Evolutionary conservation across 2,888 invertebrate genomes (phyloP).

Genomic region (Acleris laterana): DNA sequence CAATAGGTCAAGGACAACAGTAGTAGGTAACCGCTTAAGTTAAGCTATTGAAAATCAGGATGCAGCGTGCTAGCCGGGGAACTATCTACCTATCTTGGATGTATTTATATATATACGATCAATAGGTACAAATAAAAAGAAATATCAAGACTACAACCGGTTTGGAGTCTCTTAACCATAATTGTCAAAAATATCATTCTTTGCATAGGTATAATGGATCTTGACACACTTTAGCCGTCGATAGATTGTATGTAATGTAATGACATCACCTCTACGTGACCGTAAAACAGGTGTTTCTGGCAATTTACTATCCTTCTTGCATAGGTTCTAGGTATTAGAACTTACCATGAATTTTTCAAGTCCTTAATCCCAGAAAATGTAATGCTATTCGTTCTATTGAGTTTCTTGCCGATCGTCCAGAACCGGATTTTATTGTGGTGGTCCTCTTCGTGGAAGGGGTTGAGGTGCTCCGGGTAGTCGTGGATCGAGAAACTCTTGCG

Average conservation of each 20-base stretch:
- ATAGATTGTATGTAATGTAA: constrained; percentile 7
- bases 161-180: too few species aligned
- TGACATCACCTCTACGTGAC: constrained; percentile 24
- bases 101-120: not conserved
- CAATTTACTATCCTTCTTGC: constrained; percentile 5
- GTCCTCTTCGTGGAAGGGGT: constrained; percentile 89
- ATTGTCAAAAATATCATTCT: too few species aligned
- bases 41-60: not conserved
- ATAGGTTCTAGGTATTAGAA: constrained; percentile 38
- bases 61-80: not conserved
- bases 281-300: constrained; percentile 29
- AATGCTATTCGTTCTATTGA: constrained; percentile 85
- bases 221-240: constrained; percentile 1
- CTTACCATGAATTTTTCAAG: constrained; percentile 85
- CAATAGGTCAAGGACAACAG: constrained; percentile 1
- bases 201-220: not conserved
- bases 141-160: constrained; percentile 9
- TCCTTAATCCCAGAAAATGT: constrained; percentile 84
- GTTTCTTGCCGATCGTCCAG: constrained; percentile 84
- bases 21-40: not conserved
- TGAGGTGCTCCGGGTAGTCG: constrained; percentile 90
- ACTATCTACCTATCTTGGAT: too few species aligned
- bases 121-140: constrained; percentile 20
- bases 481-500: constrained; percentile 85
- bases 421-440: constrained; percentile 86